A percentile compares a stretch with the other conserved stretches of the same genome.
Evolutionary conservation across 2,888 invertebrate species (phyloP).

Genomic region (Melolontha melolontha): DNA sequence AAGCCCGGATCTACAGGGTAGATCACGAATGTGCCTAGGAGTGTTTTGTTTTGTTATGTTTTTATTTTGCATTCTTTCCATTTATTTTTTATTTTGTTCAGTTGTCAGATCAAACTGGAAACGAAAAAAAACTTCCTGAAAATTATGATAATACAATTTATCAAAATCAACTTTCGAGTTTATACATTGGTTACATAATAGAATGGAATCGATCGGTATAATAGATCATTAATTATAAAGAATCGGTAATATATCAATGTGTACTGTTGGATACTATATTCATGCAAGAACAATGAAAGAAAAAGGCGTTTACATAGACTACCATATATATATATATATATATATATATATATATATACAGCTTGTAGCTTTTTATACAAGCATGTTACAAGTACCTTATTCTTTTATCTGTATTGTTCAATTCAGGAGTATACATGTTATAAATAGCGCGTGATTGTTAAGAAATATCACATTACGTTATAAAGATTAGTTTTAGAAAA

Average conservation of each 20-base stretch:
- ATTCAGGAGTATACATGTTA: too few species aligned
- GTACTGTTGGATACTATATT: constrained; percentile 28
- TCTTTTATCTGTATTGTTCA: constrained; percentile 3
- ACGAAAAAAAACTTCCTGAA: constrained; percentile 38
- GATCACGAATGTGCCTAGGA: constrained; percentile 92
- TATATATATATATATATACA: too few species aligned
- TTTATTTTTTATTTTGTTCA: constrained; percentile 20
- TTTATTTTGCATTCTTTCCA: background rate
- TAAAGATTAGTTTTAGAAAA: too few species aligned
- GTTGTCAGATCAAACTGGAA: constrained; percentile 19
- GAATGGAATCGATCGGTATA: constrained; percentile 33
- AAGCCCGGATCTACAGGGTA: constrained; percentile 99
- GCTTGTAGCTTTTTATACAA: constrained; percentile 24
- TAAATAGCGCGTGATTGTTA: too few species aligned
- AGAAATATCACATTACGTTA: background rate
- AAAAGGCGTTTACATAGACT: constrained; percentile 29
- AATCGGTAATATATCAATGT: constrained; percentile 37
- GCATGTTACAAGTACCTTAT: constrained; percentile 24
- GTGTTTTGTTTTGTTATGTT: constrained; percentile 34
- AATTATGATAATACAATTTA: constrained; percentile 37
- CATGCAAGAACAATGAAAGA: constrained; percentile 30
- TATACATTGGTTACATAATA: constrained; percentile 30
- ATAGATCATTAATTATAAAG: constrained; percentile 40
- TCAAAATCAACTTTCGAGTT: constrained; percentile 31
- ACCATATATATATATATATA: too few species aligned